Percentiles rank a stretch among this genome's conserved stretches.
Conservation (phyloP, 2,888 invertebrate species). For the Strigamia transsilvanica region DNA sequence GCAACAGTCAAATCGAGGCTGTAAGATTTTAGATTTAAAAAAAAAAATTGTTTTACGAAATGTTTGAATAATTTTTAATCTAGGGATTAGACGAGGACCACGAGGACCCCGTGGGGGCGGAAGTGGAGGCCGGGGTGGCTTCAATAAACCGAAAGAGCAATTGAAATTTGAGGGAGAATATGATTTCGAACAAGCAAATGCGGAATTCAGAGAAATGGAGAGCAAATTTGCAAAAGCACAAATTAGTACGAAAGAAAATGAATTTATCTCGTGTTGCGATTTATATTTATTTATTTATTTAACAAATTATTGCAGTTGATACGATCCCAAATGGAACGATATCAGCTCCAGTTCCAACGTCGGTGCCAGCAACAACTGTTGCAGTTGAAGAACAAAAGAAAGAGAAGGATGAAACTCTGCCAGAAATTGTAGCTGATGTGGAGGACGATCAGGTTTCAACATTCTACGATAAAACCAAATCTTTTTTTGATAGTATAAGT, state of each 20-base stretch:
- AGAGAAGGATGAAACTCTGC: constrained; percentile 89
- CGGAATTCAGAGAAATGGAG: constrained; percentile 91
- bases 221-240: constrained; percentile 84
- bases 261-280: neutral
- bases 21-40: neutral
- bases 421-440: constrained; percentile 80
- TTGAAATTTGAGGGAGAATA: constrained; percentile 96
- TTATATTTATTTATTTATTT: constrained; percentile 35
- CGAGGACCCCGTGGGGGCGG: constrained; percentile 2
- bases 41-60: neutral
- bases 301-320: constrained; percentile 59
- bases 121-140: constrained; percentile 52
- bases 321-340: constrained; percentile 65
- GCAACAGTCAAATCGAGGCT: constrained; percentile 18
- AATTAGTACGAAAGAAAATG: constrained; percentile 65
- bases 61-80: neutral
- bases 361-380: constrained; percentile 64
- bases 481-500: constrained; percentile 99
- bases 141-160: constrained; percentile 63
- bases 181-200: constrained; percentile 98
- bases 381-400: constrained; percentile 66
- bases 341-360: constrained; percentile 51
- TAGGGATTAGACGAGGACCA: constrained; percentile 49
- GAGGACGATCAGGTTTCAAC: constrained; percentile 74
- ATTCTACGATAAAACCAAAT: constrained; percentile 94